These are phyloP conservation scores for Homarus gammarus DNA, from an alignment of 2,888 invertebrate genomes.

Conservation along the genomic window DNA sequence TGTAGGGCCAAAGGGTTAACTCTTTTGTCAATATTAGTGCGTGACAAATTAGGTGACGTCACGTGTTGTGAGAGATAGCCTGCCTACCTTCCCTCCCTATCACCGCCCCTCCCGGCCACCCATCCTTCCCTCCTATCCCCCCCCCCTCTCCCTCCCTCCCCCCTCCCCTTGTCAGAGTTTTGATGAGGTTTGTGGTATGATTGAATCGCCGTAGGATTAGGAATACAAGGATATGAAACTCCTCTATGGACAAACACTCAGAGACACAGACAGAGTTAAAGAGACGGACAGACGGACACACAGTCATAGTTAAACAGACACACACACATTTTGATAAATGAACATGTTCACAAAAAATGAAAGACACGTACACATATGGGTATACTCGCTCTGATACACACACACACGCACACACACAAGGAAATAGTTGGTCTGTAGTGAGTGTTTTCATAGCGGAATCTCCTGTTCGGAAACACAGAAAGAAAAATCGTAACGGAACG, in stretches of 20 bases:
- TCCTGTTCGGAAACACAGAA: no score
- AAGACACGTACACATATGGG: neutral
- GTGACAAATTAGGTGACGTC: neutral
- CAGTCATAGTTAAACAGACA: slow-evolving; percentile 28
- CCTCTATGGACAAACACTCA: no score
- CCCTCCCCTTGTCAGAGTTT: neutral
- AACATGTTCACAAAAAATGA: neutral
- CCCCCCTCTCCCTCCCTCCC: neutral
- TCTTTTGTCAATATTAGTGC: slow-evolving; percentile 1
- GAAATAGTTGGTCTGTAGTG: no score
- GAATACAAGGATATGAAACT: no score
- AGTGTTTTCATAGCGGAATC: no score
- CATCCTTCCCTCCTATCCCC: neutral
- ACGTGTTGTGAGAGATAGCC: neutral
- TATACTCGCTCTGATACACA: neutral
- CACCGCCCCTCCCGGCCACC: neutral
- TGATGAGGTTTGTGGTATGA: no score
- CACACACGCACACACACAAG: slow-evolving; percentile 6
- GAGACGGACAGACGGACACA: slow-evolving; percentile 16
- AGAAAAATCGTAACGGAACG: no score
- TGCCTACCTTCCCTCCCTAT: neutral
- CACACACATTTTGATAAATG: neutral
- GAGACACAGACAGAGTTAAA: slow-evolving; percentile 1
- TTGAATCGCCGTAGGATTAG: no score
- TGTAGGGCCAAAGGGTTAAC: neutral